Evolutionary conservation across 1,140 invertebrate species (phyloP).

Genomic region (Melipona quadrifasciata): DNA sequence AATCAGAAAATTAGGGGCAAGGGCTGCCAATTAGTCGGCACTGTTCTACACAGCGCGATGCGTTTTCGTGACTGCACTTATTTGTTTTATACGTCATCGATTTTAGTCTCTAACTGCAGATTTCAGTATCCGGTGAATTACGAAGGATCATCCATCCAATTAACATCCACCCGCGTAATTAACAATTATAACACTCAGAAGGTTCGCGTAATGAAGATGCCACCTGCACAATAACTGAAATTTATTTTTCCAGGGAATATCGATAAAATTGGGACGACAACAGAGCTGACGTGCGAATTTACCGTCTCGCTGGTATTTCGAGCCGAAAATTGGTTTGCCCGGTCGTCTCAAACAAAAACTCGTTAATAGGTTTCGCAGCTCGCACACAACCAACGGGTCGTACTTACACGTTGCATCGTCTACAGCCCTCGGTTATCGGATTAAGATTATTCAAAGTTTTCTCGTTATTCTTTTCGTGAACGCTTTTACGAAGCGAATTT

Average conservation of each 20-base stretch:
- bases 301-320: neutral
- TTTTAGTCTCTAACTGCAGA: neutral
- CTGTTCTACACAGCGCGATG: too few relatives aligned
- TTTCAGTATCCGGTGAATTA: neutral
- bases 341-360: neutral
- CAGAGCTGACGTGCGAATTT: neutral
- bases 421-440: neutral
- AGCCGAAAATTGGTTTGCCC: neutral
- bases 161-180: neutral
- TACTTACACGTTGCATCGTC: neutral
- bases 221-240: neutral
- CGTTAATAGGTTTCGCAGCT: neutral
- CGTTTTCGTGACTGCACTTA: too few relatives aligned
- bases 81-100: too few relatives aligned
- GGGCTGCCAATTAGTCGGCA: too few relatives aligned
- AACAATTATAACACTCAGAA: neutral
- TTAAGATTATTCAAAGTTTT: neutral
- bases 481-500: too few relatives aligned
- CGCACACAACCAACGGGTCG: too few relatives aligned
- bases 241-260: neutral
- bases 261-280: neutral
- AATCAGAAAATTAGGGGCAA: too few relatives aligned
- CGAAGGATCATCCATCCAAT: neutral
- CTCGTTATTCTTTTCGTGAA: neutral
- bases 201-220: too few relatives aligned